Base-by-base conservation (phyloP, 2,888 invertebrate species). In the Zelleria hepariella region DNA sequence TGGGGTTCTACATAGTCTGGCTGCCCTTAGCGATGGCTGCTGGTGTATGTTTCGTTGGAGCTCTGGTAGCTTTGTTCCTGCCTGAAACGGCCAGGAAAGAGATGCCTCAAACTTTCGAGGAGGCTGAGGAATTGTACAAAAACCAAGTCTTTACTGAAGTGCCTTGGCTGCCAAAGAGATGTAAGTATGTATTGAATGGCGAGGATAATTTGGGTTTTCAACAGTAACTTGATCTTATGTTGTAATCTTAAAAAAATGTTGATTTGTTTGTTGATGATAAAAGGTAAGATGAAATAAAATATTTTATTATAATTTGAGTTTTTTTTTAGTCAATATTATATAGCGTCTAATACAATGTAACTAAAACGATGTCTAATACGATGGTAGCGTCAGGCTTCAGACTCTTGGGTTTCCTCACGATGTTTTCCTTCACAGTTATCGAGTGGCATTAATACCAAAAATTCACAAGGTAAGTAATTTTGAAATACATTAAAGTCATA, bases 41-140 rank as follows among this genome's bases (percentile, higher is more conserved):
- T 10, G 23, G 25, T 24, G 27, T 61, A 20, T 54, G 61, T 10
- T 51, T 27, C 8, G 2, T 59, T 2, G 61, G 62, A 8, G 61
- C 54, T 4, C 7, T 62, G 10, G 24, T 58, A 8, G 58, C 61
- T 0, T 56, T 61, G 6, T 10, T 49, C 2, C 42, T 62, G 48
- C 62, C 62, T 2, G 62, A 62, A 56, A 62, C 62, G 3, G 57
- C 62, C 0, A 54, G 26, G n/a, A 61, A 59, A 20, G 59, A 61
- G 27, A 55, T 62, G 59, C 62, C 62, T 25, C 59, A 60, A 57
- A 59, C 53, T 18, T 59, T 55, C 32, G 61, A 59, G 6, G 60
- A 62, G 4, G 62, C 59, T 8, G 62, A 61, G 23, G 52, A 48
- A 7, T 49, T 61, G 47, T 26, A 53, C 42, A 20, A 4, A n/a